phyloP scores from a whole-genome alignment of 2,113 vertebrate genomes.

The Acanthochromis polyacanthus region DNA sequence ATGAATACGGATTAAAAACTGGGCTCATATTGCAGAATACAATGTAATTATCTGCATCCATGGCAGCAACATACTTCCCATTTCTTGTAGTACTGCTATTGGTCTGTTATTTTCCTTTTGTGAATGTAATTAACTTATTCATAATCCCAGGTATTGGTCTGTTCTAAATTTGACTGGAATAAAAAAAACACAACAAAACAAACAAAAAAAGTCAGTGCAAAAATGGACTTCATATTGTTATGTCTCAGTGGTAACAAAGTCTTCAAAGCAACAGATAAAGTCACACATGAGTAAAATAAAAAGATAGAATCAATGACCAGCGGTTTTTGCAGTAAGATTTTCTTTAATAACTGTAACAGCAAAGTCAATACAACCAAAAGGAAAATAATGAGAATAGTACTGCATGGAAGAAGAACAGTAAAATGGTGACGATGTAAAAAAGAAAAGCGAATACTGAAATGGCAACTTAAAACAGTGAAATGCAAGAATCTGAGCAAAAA shows the following conservation, averaged over 20 bases:
- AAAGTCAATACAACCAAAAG: constrained; percentile 78
- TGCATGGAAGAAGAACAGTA: constrained; percentile 64
- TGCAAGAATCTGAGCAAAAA: constrained; percentile 18
- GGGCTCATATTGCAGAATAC: no score
- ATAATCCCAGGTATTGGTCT: background rate
- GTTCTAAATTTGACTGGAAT: background rate
- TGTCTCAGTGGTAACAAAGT: background rate
- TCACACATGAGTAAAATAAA: background rate
- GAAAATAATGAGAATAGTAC: constrained; percentile 65
- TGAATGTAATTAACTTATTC: background rate
- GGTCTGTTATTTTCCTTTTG: no score
- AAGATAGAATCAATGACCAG: background rate
- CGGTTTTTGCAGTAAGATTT: constrained; percentile 45
- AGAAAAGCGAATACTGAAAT: constrained; percentile 64
- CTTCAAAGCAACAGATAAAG: background rate
- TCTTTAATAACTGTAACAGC: constrained; percentile 83
- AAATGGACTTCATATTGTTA: background rate
- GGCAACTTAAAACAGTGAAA: constrained; percentile 53
- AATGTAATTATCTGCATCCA: no score
- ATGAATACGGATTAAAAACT: no score
- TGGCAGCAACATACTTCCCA: no score
- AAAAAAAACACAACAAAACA: no score
- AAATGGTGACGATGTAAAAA: constrained; percentile 48
- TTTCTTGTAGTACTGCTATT: no score
- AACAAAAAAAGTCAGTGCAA: no score